Conservation (phyloP, 2,797 vertebrate species). For the Pyrocephalus nanus region DNA sequence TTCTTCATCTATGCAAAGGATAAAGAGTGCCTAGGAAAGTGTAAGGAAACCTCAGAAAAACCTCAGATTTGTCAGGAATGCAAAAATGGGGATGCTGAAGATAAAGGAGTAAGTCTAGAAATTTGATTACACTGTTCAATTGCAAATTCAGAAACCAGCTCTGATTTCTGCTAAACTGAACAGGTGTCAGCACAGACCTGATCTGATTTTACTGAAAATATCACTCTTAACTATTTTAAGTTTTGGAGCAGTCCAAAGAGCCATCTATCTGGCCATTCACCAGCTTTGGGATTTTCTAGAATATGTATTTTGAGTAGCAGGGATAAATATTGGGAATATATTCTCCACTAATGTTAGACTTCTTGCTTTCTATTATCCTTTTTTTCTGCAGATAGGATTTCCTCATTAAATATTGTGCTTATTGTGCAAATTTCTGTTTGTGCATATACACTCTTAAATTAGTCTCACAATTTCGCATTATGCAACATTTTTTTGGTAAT, state of each 20-base stretch:
- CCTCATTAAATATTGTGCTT: background rate
- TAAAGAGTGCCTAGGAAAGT: background rate
- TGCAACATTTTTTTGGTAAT: background rate
- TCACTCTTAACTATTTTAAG: background rate
- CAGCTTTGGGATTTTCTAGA: background rate
- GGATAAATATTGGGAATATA: background rate
- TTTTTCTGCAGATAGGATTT: background rate
- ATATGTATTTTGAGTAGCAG: background rate
- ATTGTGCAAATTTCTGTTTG: background rate
- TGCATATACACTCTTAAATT: background rate
- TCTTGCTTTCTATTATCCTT: background rate
- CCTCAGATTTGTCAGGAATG: rapidly evolving
- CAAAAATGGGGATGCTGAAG: background rate
- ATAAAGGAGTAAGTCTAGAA: background rate
- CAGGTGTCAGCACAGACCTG: background rate
- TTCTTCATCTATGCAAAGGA: background rate
- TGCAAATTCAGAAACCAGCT: background rate
- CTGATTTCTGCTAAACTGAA: background rate
- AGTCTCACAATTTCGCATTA: background rate
- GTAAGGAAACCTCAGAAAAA: background rate
- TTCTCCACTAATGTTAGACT: rapidly evolving
- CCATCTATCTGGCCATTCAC: background rate
- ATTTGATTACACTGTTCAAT: background rate
- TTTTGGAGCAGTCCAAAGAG: background rate
- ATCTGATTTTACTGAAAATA: background rate